Evolutionary conservation across 1,140 invertebrate genomes (phyloP).

Genomic region (Nomia melanderi): DNA sequence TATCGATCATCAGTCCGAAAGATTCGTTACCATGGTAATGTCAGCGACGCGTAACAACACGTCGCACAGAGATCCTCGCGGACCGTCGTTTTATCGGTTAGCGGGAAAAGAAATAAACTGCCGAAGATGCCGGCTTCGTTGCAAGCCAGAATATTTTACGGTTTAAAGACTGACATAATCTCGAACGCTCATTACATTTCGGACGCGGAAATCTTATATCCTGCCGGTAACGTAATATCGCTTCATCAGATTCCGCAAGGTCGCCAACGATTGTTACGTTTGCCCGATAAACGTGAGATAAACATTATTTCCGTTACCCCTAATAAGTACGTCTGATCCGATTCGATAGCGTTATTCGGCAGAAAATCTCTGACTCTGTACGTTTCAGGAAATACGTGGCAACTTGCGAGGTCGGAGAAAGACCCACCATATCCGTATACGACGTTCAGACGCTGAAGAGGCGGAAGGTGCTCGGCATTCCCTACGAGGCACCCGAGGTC

Average conservation of each 20-base stretch:
- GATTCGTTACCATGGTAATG: slow-evolving; percentile 24
- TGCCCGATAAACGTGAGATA: slow-evolving; percentile 80
- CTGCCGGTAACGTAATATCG: slow-evolving; percentile 84
- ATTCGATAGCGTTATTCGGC: background rate
- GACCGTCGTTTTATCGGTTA: background rate
- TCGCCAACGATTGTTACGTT: slow-evolving; percentile 75
- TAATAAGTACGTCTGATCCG: slow-evolving; percentile 82
- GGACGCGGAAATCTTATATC: slow-evolving; percentile 86
- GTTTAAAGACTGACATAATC: slow-evolving; percentile 82
- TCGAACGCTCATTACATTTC: slow-evolving; percentile 85
- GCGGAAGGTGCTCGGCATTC: slow-evolving; percentile 83
- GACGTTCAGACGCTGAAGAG: slow-evolving; percentile 84
- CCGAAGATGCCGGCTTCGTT: slow-evolving; percentile 44
- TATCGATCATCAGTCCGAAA: too few relatives aligned
- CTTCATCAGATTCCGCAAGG: slow-evolving; percentile 83
- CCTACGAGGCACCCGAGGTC: slow-evolving; percentile 76
- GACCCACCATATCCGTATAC: slow-evolving; percentile 85
- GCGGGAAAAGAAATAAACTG: background rate
- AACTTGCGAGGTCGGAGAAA: slow-evolving; percentile 81
- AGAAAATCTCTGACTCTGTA: background rate
- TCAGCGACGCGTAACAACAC: slow-evolving; percentile 1
- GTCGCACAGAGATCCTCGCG: background rate
- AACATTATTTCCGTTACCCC: slow-evolving; percentile 84
- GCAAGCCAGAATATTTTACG: slow-evolving; percentile 82
- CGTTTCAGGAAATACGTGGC: slow-evolving; percentile 82